Evolutionary conservation across 1,140 invertebrate genomes (phyloP).

Genomic region (Formica exsecta): DNA sequence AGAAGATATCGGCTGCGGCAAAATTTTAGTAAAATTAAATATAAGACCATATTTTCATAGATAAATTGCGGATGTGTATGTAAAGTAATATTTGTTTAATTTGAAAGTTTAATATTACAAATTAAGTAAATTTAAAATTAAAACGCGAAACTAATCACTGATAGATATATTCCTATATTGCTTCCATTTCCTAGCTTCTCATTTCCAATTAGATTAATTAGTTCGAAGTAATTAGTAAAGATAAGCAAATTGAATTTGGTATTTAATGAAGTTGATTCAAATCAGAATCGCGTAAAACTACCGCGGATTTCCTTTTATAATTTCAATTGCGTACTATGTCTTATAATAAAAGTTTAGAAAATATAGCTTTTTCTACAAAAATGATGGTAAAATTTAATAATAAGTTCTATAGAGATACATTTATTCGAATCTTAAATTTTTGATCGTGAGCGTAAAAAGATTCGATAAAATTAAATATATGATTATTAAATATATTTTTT

Average conservation of each 20-base stretch:
- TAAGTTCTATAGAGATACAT: not conserved
- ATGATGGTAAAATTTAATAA: not conserved
- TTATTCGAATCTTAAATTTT: not conserved
- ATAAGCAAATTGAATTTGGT: not conserved
- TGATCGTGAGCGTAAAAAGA: not conserved
- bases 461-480: not conserved
- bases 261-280: not conserved
- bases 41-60: not conserved
- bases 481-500: not conserved
- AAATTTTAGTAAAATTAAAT: not conserved
- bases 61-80: not conserved
- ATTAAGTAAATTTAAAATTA: constrained; percentile 1
- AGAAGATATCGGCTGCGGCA: no score
- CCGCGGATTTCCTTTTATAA: not conserved
- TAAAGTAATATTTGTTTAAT: not conserved
- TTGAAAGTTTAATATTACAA: not conserved
- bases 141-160: not conserved
- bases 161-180: not conserved
- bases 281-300: not conserved
- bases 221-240: not conserved
- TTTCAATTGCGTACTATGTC: not conserved
- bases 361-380: not conserved
- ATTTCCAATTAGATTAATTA: constrained; percentile 3
- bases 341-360: not conserved
- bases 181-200: not conserved